Base-by-base conservation (phyloP, 2,113 vertebrate genomes). In the Corythoichthys haematopterus region DNA sequence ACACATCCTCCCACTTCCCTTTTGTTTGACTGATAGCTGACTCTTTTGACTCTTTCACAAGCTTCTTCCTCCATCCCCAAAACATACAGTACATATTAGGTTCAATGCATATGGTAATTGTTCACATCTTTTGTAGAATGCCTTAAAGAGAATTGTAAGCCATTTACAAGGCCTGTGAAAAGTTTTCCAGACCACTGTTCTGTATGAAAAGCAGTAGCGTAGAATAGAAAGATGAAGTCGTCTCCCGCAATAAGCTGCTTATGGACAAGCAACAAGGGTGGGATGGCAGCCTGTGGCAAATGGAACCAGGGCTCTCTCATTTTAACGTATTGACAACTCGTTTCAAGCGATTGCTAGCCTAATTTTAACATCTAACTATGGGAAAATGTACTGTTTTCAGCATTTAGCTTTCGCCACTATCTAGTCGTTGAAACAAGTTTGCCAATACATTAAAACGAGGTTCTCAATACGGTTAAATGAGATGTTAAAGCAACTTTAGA, bases 1-100 rank as follows among this genome's bases (percentile, higher is more conserved):
- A 46, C 40, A 33, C 6, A 63, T 72, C 14, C 36, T 56, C 55
- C 55, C 55, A 57, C 33, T 67, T 76, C 40, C 53, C 11, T n/a
- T 5, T 28, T 2, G 71, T 68, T 72, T 35, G 50, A 63, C 40
- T 57, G 36, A 36, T 13, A 8, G 47, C 43, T 52, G 61, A 48
- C 20, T 51, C 36, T 16, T 10, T 53, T 8, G 20, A n/a, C 48
- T 1, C 7, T 28, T 53, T 43, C 6, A 43, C 40, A 8, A 3
- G 38, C 38, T 40, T 40, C 6, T 3, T 40, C 3, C 38, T 3
- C 6, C 38, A 4, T 3, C 38, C 38, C 6, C 38, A 6, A 6
- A 40, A 40, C 38, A 40, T 40, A 40, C 38, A 6, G 6, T 40
- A 53, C 20, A 53, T 53, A 9, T 53, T 6, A 53, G n/a, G 3